These are phyloP conservation scores for Noctuana brunneofusca DNA, from an alignment of 2,888 invertebrate species.

Conservation along the genomic window DNA sequence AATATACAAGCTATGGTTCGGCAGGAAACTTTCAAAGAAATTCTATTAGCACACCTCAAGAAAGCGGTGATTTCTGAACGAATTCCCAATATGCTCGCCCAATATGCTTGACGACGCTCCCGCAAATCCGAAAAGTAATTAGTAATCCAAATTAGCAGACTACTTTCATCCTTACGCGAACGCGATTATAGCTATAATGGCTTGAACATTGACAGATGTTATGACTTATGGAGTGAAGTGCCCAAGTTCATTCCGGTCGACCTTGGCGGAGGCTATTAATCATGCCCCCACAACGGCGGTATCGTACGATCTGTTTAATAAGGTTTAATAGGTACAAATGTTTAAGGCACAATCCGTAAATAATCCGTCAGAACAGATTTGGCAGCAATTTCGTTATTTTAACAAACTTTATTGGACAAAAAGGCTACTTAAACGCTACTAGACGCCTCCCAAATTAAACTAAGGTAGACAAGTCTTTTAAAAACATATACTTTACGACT, in stretches of 20 bases:
- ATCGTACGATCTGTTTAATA: slow-evolving; percentile 29
- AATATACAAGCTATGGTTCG: background rate
- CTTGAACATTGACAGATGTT: slow-evolving; percentile 24
- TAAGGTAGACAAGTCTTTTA: too few species aligned
- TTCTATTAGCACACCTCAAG: slow-evolving; percentile 25
- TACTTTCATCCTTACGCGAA: slow-evolving; percentile 21
- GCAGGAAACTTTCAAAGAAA: slow-evolving; percentile 25
- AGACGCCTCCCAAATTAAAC: too few species aligned
- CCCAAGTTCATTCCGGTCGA: slow-evolving; percentile 21
- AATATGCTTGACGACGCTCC: slow-evolving; percentile 16
- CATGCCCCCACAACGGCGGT: slow-evolving; percentile 18
- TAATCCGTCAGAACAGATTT: slow-evolving; percentile 11
- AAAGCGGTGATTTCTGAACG: slow-evolving; percentile 20
- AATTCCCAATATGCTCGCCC: background rate
- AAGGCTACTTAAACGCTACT: too few species aligned
- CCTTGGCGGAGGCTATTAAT: slow-evolving; percentile 28
- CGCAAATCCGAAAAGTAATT: slow-evolving; percentile 20
- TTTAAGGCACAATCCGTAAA: slow-evolving; percentile 22
- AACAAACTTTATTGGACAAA: background rate
- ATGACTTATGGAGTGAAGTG: slow-evolving; percentile 22
- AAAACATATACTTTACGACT: too few species aligned
- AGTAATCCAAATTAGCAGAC: slow-evolving; percentile 20
- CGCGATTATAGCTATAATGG: slow-evolving; percentile 19
- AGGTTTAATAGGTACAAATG: slow-evolving; percentile 29
- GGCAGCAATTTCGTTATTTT: background rate